phyloP scores from a whole-genome alignment of 2,888 invertebrate genomes.

The Drosophila histrio region DNA sequence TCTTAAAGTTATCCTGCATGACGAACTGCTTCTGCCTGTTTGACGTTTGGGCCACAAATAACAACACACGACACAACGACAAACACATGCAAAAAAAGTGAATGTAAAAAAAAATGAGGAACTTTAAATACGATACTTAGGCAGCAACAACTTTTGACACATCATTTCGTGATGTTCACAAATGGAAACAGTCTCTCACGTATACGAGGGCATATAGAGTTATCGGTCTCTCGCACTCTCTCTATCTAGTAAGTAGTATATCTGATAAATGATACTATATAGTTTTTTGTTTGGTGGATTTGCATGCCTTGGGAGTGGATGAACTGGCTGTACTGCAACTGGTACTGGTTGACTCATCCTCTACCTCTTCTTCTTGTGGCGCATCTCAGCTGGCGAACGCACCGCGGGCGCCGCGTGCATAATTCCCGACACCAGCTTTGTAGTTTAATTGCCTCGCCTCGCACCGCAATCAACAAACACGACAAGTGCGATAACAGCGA shows the following conservation, averaged over 20 bases:
- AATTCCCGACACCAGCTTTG: conserved; percentile 75
- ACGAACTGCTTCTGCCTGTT: conserved; percentile 80
- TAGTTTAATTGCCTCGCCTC: conserved; percentile 38
- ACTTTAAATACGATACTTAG: neutral
- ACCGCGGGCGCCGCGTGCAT: conserved; percentile 78
- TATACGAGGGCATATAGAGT: too few relatives aligned
- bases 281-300: neutral
- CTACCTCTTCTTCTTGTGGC: conserved; percentile 83
- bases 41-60: neutral
- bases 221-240: neutral
- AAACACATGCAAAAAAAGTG: conserved; percentile 33
- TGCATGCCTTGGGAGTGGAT: neutral
- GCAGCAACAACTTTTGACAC: neutral
- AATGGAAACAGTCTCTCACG: neutral
- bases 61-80: conserved; percentile 10
- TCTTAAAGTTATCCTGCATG: conserved; percentile 78
- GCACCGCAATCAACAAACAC: conserved; percentile 35
- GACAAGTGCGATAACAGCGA: neutral
- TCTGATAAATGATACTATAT: too few relatives aligned
- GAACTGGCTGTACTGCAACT: neutral
- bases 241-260: too few relatives aligned
- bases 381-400: conserved; percentile 83
- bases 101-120: conserved; percentile 5
- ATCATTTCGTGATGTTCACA: neutral
- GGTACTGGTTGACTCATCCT: neutral